These are phyloP conservation scores for Perithous albicinctus DNA, from an alignment of 2,888 invertebrate species.

Conservation along the genomic window DNA sequence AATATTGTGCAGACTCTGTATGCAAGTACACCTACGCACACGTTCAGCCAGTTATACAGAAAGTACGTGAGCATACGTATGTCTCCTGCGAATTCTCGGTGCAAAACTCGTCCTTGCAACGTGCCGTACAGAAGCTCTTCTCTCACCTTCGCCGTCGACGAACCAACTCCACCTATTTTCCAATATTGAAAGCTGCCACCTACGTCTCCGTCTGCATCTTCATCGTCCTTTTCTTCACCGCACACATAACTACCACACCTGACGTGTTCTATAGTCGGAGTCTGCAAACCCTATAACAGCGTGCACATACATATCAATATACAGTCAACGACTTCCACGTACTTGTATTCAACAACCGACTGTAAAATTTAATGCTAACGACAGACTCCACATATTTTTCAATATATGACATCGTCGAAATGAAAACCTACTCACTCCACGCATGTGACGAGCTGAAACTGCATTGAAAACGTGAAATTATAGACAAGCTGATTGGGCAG, in stretches of 20 bases:
- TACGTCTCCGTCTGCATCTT: slow-evolving; percentile 40
- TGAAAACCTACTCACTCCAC: not conserved
- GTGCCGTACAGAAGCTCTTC: slow-evolving; percentile 1
- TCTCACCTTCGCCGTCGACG: not conserved
- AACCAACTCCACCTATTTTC: slow-evolving; percentile 52
- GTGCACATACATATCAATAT: not conserved
- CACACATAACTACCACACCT: slow-evolving; percentile 18
- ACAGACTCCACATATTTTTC: slow-evolving; percentile 50
- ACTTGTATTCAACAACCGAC: slow-evolving; percentile 54
- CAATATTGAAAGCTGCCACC: slow-evolving; percentile 59
- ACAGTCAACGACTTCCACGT: slow-evolving; percentile 23
- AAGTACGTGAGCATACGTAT: slow-evolving; percentile 42
- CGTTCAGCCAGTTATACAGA: slow-evolving; percentile 19
- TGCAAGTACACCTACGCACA: slow-evolving; percentile 1
- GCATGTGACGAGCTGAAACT: not conserved
- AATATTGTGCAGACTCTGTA: slow-evolving; percentile 15
- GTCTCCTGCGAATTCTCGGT: slow-evolving; percentile 15
- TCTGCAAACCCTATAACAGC: not conserved
- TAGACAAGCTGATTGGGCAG: not conserved
- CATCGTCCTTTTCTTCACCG: slow-evolving; percentile 20
- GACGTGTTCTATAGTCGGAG: slow-evolving; percentile 20
- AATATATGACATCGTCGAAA: not conserved
- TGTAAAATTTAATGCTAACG: slow-evolving; percentile 57
- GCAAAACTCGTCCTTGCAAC: slow-evolving; percentile 19
- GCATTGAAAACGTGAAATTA: slow-evolving; percentile 16